Evolutionary conservation across 2,113 vertebrate species (phyloP), one percentile per base, ranked within the genome.

Genomic region (Miniopterus natalensis): DNA sequence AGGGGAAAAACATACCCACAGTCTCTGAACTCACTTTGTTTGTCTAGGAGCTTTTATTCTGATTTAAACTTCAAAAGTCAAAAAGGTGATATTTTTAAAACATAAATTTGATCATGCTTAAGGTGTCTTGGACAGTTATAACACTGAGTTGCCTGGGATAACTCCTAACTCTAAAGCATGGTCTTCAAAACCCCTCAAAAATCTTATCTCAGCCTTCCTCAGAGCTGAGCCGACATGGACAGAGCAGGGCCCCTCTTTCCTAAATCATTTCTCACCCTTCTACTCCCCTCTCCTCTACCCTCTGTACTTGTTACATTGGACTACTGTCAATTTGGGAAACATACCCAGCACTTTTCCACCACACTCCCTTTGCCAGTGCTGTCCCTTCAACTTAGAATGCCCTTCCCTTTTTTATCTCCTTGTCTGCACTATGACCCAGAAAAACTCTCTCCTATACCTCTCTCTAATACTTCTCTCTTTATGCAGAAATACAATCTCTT

Each of bases 11-110:
- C 27, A 27, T 31, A 3, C 12, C 40, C 29, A 42, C 0, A 36
- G 23, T 55, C 12, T 85, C 53, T 81, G 61, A 87, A 86, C 8
- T 79, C 1, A 59, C 68, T 94, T 91, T 75, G 81, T 20, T 55
- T 42, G 40, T 71, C 21, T 63, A 79, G 29, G 9, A n/a, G 36
- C 31, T 42, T 66, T 93, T 31, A 81, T 17, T 92, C 9, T 95
- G 42, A 87, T 42, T 87, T 84, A 94, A 68, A 57, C 18, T 87
- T 90, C 25, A 71, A 91, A 95, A 96, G 42, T 7, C 29, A 68
- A 51, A 92, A 70, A 25, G 9, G 5, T 6, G 49, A 80, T 93
- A 49, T 68, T 87, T 87, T 90, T 57, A n/a, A 83, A 88, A 51
- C 21, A 53, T 27, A 65, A 51, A 68, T 55, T 77, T 87, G 13